Evolutionary conservation across 1,140 invertebrate species (phyloP).

Genomic region (Pachyrhynchus sulphureomaculatus): DNA sequence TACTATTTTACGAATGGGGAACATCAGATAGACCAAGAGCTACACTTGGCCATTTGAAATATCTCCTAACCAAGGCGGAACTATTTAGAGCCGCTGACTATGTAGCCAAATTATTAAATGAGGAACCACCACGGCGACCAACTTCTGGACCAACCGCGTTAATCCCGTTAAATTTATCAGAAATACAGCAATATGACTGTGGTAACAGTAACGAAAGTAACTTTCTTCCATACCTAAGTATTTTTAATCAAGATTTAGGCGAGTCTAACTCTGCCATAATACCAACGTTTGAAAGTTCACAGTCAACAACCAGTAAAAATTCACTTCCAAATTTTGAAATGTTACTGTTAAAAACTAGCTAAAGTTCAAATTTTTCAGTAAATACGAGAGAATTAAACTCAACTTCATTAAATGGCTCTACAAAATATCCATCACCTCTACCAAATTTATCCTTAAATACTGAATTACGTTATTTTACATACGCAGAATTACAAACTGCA

Average conservation of each 20-base stretch:
- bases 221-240: slow-evolving; percentile 18
- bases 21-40: slow-evolving; percentile 71
- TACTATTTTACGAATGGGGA: slow-evolving; percentile 81
- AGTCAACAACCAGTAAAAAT: neutral
- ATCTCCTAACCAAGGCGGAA: slow-evolving; percentile 65
- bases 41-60: slow-evolving; percentile 61
- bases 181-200: neutral
- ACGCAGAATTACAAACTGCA: slow-evolving; percentile 49
- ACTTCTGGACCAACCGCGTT: slow-evolving; percentile 57
- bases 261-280: neutral
- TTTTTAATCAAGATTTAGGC: neutral
- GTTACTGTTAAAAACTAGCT: neutral
- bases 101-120: slow-evolving; percentile 68
- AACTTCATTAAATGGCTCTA: neutral
- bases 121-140: slow-evolving; percentile 54
- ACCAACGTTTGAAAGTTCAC: neutral
- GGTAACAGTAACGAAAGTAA: neutral
- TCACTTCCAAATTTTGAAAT: slow-evolving; percentile 1
- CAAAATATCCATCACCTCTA: slow-evolving; percentile 40
- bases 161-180: slow-evolving; percentile 1
- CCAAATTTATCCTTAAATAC: slow-evolving; percentile 46
- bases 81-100: slow-evolving; percentile 79
- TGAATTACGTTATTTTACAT: slow-evolving; percentile 50
- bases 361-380: neutral
- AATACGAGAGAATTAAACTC: neutral